A percentile compares a stretch with the other conserved stretches of the same genome.
Evolutionary conservation across 2,113 vertebrate species (phyloP).

Genomic region (Oriolus oriolus): DNA sequence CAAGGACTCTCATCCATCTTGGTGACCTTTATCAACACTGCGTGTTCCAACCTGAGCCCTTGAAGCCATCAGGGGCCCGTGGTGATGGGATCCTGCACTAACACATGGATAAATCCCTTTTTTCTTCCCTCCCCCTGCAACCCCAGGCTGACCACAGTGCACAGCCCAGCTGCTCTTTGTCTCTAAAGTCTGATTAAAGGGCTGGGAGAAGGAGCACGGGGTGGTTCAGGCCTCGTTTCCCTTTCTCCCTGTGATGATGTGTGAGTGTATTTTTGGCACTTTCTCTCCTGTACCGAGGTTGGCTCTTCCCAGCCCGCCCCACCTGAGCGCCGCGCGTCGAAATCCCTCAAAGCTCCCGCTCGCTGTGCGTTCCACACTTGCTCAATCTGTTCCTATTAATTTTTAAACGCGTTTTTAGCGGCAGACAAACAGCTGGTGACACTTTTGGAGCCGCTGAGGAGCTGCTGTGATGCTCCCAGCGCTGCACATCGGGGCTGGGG

Average conservation of each 20-base stretch:
- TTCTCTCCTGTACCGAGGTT: neutral
- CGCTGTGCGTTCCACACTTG: neutral
- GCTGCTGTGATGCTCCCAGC: neutral
- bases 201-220: neutral
- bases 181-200: neutral
- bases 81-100: neutral
- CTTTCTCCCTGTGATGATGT: neutral
- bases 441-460: neutral
- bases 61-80: accelerated
- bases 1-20: neutral
- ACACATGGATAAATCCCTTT: neutral
- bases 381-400: constrained; percentile 4
- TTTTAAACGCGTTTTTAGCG: neutral
- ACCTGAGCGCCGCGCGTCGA: accelerated
- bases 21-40: neutral
- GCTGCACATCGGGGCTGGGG: accelerated
- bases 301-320: neutral
- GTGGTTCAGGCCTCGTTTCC: neutral
- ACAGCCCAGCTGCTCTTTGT: neutral
- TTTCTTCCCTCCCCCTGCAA: neutral
- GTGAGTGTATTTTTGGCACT: neutral
- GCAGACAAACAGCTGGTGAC: neutral
- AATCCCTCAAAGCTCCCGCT: neutral
- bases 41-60: neutral
- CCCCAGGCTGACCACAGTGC: neutral